Base-by-base conservation (phyloP, 2,797 vertebrate genomes). In the Rhincodon typus region DNA sequence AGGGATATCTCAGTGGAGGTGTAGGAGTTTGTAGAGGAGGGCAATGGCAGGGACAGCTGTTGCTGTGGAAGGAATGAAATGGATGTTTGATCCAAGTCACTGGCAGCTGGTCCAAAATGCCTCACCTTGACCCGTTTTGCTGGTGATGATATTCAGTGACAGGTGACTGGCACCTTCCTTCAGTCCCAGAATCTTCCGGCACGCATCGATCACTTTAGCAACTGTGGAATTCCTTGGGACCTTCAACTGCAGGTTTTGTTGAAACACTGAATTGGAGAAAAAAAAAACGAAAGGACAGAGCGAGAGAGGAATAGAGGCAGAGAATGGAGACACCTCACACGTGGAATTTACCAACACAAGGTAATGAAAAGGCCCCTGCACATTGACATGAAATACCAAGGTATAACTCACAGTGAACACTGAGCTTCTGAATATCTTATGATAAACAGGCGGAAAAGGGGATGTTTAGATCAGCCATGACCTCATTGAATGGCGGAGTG, bases 161-260 rank as follows among this genome's bases (percentile, higher is more conserved):
- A 97, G 97, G 13, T 97, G 96, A 87, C 96, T 96, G 95, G 96
- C 97, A 57, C 97, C 96, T 42, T 98, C 97, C 1, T 97, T 96
- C 95, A 96, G 96, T 96, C 97, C 97, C 96, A 97, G 96, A 97
- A 97, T 98, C 96, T 97, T 97, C 95, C 97, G 96, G 72, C 97
- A 97, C 0, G 97, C 97, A 23, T 98, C 97, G 87, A 96, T 96
- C 1, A 96, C 97, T 96, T 97, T 97, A 96, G 95, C 96, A 93
- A 98, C 97, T 10, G 97, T 97, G 34, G 96, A 97, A 94, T 97
- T 96, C 96, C 96, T 98, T 15, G 97, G 97, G 27, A 97, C 97
- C 96, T 97, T 96, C 84, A 98, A 97, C 96, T 97, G 97, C 95
- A 97, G 97, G 21, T 97, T 98, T 95, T 96, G 96, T 95, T 98